Evolutionary conservation across 2,888 invertebrate species (phyloP), one percentile per base, ranked within the genome.

Genomic region (Corbicula japonica): DNA sequence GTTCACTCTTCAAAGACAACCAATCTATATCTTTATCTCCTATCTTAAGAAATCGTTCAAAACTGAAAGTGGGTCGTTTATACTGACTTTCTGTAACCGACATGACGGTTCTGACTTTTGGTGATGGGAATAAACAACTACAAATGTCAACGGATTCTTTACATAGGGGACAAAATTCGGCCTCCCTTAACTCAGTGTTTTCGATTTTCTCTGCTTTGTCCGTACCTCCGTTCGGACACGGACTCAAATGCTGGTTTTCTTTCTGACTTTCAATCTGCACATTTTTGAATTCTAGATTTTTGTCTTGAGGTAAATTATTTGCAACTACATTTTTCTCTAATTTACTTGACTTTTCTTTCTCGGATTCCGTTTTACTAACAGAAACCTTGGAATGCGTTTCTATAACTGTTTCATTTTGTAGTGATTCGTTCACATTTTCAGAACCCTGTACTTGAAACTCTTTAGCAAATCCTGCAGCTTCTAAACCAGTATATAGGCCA

Each of bases 401-500:
- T 50, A 1, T n/a, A 50, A 21, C 21, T 26, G 10, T 3, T n/a
- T n/a, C n/a, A 8, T 50, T n/a, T n/a, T n/a, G n/a, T n/a, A n/a
- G n/a, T n/a, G n/a, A 21, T 18, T 50, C 10, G 50, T 50, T 26
- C 18, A 26, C 23, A 2, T 12, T 54, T 48, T 28, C 6, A 44
- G 34, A 58, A 32, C 21, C 26, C 10, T 58, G n/a, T n/a, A n/a
- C n/a, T n/a, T n/a, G n/a, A n/a, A n/a, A n/a, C n/a, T n/a, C n/a
- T n/a, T n/a, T 15, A 12, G 54, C 63, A 54, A 73, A 34, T n/a
- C 78, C 78, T 8, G 56, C 30, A 12, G 78, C 78, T 58, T 41
- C 15, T 58, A 41, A 35, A 15, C 78, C 78, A 35, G 78, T 78
- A 60, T 68, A 63, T 0, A 78, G 52, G 41, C 78, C 78, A 78